Conservation (phyloP, 92 coral and sea anemone genomes). For the Phenganax marumi region DNA sequence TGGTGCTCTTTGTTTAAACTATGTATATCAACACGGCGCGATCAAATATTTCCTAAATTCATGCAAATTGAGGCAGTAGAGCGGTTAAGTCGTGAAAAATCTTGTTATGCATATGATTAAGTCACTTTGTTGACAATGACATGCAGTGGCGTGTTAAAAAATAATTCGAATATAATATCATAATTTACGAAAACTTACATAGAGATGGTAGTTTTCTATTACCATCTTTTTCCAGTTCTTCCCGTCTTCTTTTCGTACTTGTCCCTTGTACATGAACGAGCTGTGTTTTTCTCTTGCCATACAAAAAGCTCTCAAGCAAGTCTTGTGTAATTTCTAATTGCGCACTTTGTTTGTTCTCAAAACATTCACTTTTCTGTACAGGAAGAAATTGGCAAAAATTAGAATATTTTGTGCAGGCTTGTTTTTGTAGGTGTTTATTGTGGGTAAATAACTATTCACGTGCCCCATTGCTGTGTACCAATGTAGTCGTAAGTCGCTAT, state of each 20-base stretch:
- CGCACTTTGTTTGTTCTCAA: not conserved
- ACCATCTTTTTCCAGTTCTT: not conserved
- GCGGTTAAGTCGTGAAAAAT: constrained; percentile 30
- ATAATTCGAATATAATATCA: not conserved
- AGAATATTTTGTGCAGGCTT: not conserved
- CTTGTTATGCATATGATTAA: constrained; percentile 36
- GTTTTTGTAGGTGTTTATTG: too few species aligned
- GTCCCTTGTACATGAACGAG: not conserved
- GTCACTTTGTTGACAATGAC: constrained; percentile 10
- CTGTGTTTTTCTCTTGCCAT: constrained; percentile 3
- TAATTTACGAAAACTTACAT: constrained; percentile 17
- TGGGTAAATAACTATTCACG: too few species aligned
- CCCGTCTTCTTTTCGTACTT: constrained; percentile 11
- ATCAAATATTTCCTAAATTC: not conserved
- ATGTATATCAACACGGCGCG: too few species aligned
- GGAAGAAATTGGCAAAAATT: not conserved
- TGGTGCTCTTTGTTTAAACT: too few species aligned
- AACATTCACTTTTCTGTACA: constrained; percentile 2
- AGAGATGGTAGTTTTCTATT: constrained; percentile 16
- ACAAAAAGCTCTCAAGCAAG: constrained; percentile 36
- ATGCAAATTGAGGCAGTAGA: constrained; percentile 10
- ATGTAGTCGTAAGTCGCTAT: too few species aligned
- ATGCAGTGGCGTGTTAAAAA: not conserved
- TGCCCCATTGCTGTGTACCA: too few species aligned
- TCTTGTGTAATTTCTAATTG: constrained; percentile 18